phyloP scores from a whole-genome alignment of 2,113 vertebrate genomes.

The Phylloscopus whistleri region DNA sequence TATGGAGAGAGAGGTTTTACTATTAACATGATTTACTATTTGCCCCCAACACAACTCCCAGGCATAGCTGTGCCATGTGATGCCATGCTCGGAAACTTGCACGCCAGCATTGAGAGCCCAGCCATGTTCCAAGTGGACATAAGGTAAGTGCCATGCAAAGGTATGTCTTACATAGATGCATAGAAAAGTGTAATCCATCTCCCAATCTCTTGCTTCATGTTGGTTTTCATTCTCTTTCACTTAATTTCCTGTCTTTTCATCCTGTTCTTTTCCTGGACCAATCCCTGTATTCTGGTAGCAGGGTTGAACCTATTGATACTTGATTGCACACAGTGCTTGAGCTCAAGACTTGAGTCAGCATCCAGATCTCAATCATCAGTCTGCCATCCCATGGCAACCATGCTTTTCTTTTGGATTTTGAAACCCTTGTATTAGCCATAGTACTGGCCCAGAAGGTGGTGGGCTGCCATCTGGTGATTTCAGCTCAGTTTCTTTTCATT shows the following conservation, averaged over 20 bases:
- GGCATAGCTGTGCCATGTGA: background rate
- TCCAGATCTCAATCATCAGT: background rate
- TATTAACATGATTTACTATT: background rate
- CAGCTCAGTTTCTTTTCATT: background rate
- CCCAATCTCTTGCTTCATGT: background rate
- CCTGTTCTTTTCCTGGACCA: background rate
- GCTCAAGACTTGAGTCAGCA: background rate
- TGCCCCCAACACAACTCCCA: background rate
- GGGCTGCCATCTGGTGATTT: background rate
- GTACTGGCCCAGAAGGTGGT: background rate
- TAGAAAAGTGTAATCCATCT: background rate
- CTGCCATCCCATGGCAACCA: background rate
- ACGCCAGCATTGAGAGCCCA: accelerated
- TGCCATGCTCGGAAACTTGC: accelerated
- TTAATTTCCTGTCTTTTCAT: background rate
- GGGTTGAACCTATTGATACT: background rate
- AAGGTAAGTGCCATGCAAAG: background rate
- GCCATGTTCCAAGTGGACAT: accelerated
- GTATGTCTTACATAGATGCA: accelerated
- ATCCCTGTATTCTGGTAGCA: background rate
- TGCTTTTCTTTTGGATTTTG: background rate
- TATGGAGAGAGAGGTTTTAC: background rate
- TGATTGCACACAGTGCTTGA: background rate
- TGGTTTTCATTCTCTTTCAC: background rate
- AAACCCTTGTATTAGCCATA: background rate